Evolutionary conservation across 2,113 vertebrate species (phyloP), one percentile per base, ranked within the genome.

Genomic region (Etia nguti): DNA sequence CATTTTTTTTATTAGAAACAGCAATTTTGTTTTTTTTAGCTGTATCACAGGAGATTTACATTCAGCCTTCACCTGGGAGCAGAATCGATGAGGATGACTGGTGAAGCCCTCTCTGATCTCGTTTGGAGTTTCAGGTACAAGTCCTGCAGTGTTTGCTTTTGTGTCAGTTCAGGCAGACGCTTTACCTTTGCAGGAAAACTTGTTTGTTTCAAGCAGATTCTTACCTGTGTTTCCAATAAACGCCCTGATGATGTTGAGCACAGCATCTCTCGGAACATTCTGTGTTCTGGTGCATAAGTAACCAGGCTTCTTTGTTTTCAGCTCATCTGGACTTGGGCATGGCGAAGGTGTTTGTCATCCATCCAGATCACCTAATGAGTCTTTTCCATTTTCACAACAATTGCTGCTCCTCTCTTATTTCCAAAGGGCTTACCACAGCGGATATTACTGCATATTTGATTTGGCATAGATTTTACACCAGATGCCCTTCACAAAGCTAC

Each of bases 151-250:
- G 54, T 41, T 12, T 31, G 54, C 55, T 26, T 57, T 83, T 6
- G 3, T 57, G 50, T 87, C 68, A 82, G 56, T 24, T 88, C 6
- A 38, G 62, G 52, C 52, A 80, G n/a, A 77, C 5, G 50, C 26
- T 81, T 60, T 85, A 4, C 55, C 62, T 20, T 88, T 82, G 79
- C 86, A 87, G 48, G 29, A 90, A 80, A 70, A 13, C 89, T 46
- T 18, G 41, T 59, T 31, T 48, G 24, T 77, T 50, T 52, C 46
- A 52, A 77, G 15, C 46, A 31, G 43, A 11, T 36, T 62, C 59
- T 62, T 85, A 90, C 85, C 80, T 79, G 43, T 86, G 90, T 86
- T 75, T 89, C 54, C 65, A 75, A 24, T 34, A 20, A 50, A 34
- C 9, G 6, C 10, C 24, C 43, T 50, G 73, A 34, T 77, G 46